Evolutionary conservation across 2,888 invertebrate species (phyloP).

Genomic region (Alitta virens): DNA sequence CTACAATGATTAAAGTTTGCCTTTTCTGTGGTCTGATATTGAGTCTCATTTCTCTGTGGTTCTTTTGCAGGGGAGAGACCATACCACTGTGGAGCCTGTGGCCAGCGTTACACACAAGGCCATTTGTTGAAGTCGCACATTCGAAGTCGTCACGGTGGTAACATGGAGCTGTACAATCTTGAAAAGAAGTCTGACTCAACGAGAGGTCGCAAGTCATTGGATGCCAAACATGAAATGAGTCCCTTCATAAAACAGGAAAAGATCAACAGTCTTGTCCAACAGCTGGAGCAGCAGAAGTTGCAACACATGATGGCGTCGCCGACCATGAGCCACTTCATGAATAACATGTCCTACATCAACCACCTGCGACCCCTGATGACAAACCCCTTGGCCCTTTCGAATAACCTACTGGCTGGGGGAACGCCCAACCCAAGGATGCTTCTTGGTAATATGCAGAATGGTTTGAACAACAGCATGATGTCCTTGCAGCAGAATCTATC

Average conservation of each 20-base stretch:
- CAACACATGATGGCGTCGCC: constrained; percentile 13
- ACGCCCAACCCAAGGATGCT: constrained; percentile 12
- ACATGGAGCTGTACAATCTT: constrained; percentile 56
- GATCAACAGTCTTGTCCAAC: constrained; percentile 24
- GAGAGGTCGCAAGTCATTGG: constrained; percentile 30
- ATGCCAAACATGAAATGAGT: constrained; percentile 14
- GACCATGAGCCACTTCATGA: constrained; percentile 10
- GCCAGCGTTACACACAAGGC: constrained; percentile 56
- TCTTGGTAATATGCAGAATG: constrained; percentile 5
- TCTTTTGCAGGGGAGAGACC: constrained; percentile 49
- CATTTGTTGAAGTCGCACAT: constrained; percentile 57
- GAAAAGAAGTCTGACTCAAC: constrained; percentile 41
- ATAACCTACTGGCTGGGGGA: constrained; percentile 13
- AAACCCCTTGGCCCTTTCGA: constrained; percentile 13
- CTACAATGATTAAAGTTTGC: too few species aligned
- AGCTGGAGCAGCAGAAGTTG: constrained; percentile 17
- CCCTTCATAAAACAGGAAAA: constrained; percentile 25
- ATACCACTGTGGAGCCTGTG: constrained; percentile 56
- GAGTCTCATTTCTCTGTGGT: too few species aligned
- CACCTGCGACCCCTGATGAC: constrained; percentile 24
- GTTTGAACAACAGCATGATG: constrained; percentile 5
- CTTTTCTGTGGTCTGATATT: too few species aligned
- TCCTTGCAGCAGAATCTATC: constrained; percentile 6
- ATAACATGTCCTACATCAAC: constrained; percentile 22
- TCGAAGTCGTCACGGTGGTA: constrained; percentile 55